Base-by-base conservation (phyloP, 2,113 vertebrate species). In the Megalops atlanticus region DNA sequence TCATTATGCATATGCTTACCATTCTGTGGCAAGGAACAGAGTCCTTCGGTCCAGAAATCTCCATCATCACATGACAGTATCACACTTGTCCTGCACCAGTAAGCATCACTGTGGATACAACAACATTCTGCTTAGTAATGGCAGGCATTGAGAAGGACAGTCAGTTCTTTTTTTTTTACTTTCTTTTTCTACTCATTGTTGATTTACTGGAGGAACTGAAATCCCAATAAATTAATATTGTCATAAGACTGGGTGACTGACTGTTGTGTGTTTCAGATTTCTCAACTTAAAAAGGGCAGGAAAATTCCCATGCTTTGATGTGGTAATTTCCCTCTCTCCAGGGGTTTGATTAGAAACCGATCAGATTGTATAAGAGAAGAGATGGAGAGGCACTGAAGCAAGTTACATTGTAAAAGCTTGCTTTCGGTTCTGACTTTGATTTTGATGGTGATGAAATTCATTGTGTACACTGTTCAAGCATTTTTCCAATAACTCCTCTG, bases 141-240 rank as follows among this genome's bases (percentile, higher is more conserved):
- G 41, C 83, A 78, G 74, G 82, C 82, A 68, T 85, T 86, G 83
- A 77, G n/a, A n/a, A n/a, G 47, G 4, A 76, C 24, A 64, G 27
- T 43, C 41, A n/a, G 80, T 89, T 82, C 84, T 83, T 83, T 74
- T 27, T 80, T 82, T 83, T 86, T 74, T 83, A 76, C 36, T 36
- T 78, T 80, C 79, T 45, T 82, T 81, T 82, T 79, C 71, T 84
- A 41, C 35, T 78, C 78, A 39, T 72, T 82, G 49, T 71, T 80
- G 71, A 82, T 85, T 88, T n/a, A 75, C 81, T 82, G 86, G 86
- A 81, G 71, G 74, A 70, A 84, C 52, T 64, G 76, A 69, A 77
- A 83, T 83, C 85, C 84, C 64, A 90, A 85, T 91, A 91, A 92
- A 92, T 82, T 78, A 73, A 47, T 31, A 16, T 47, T 87, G 85